A percentile compares a stretch with the other conserved stretches of the same genome.
Conservation (phyloP, 2,888 invertebrate species). For the Thymelicus acteon region DNA sequence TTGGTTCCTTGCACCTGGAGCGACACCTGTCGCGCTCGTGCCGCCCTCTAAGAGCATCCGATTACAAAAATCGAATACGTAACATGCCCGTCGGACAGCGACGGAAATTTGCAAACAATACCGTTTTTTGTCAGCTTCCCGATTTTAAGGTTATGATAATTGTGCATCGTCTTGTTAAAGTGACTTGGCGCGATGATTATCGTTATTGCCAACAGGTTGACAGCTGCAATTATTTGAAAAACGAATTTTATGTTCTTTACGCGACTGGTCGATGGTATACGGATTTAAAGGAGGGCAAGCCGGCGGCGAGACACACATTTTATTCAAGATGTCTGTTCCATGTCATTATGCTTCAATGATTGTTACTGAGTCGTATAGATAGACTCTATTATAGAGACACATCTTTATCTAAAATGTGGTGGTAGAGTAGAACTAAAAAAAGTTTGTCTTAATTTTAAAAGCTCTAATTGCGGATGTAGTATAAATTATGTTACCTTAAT, state of each 20-base stretch:
- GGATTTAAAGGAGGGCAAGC: too few species aligned
- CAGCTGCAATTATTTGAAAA: not conserved
- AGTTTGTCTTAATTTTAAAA: not conserved
- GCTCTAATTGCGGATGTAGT: not conserved
- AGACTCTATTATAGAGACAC: too few species aligned
- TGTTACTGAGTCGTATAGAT: too few species aligned
- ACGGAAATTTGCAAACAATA: constrained; percentile 36
- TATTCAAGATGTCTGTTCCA: too few species aligned
- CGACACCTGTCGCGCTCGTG: constrained; percentile 51
- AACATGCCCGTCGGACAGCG: not conserved
- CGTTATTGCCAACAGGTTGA: not conserved
- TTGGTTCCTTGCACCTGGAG: constrained; percentile 45
- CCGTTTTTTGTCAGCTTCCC: constrained; percentile 34
- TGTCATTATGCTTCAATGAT: too few species aligned
- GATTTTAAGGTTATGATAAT: constrained; percentile 13
- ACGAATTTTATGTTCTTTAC: too few species aligned
- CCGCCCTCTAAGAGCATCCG: constrained; percentile 30
- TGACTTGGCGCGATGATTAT: too few species aligned
- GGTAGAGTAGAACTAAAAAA: too few species aligned
- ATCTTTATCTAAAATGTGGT: too few species aligned
- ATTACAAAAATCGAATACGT: constrained; percentile 27
- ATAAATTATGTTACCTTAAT: not conserved
- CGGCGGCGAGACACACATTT: too few species aligned
- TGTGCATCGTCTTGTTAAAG: constrained; percentile 5
- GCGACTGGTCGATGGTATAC: too few species aligned